Base-by-base conservation (phyloP, 2,113 vertebrate species). In the Phoenicopterus ruber region DNA sequence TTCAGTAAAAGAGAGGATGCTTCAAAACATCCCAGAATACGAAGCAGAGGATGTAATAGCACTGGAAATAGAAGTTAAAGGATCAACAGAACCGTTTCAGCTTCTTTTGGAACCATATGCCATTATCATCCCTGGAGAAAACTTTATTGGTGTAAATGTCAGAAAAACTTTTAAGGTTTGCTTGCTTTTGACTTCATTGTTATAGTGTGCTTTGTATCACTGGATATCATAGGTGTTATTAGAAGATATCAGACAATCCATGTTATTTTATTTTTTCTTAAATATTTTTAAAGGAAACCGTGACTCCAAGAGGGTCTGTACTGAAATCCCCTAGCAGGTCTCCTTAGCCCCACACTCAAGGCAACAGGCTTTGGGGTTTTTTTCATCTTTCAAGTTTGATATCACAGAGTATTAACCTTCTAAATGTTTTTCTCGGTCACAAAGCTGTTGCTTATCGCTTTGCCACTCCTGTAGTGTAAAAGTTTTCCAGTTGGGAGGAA, bases 51-150 rank as follows among this genome's bases (percentile, higher is more conserved):
- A 99, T 29, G 97, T 98, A 61, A 98, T 98, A 15, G 98, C 93
- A 32, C 93, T 99, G 98, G 99, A 99, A 93, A 97, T 99, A 49
- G 99, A 99, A 91, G 97, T 99, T 63, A 99, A 99, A 96, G 99
- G 99, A 46, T 97, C 97, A 2, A 97, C 98, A 2, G 98, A 99
- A 92, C 98, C 98, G 1, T 98, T 98, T 96, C 86, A 98, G 49
- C 83, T 99, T 65, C 98, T 99, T 49, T 87, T 99, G 59, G 99
- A 99, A 31, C 99, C 99, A 0, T 99, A 99, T 1, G 98, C 98
- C 65, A 90, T 99, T 59, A 88, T 99, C 36, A 96, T 99, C 71
- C 98, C 99, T 1, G 99, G 99, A 77, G 98, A 99, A 90, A 97
- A 96, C 91, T 99, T 98, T 59, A 97, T 99, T 62, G 97, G 98